A percentile compares a stretch with the other conserved stretches of the same genome.
These are phyloP conservation scores for Urechis unicinctus DNA, from an alignment of 2,888 invertebrate species.

Conservation along the genomic window DNA sequence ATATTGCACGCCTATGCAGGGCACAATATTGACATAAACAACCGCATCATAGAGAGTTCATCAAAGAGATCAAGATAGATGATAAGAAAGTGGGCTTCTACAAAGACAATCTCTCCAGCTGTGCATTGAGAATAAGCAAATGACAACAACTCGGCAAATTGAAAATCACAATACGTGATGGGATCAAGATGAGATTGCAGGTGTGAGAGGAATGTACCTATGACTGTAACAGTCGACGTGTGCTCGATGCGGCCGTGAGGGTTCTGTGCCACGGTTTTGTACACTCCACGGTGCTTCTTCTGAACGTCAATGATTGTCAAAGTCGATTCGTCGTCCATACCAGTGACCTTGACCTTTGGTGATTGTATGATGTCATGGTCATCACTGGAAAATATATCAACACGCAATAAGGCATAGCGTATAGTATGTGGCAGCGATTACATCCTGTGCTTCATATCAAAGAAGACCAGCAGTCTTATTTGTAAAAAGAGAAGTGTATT, in stretches of 20 bases:
- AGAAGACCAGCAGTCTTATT: not conserved
- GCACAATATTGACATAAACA: too few species aligned
- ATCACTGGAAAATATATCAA: not conserved
- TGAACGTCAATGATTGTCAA: conserved; percentile 27
- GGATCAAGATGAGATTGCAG: too few species aligned
- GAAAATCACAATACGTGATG: too few species aligned
- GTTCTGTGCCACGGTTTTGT: conserved; percentile 17
- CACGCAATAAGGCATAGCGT: not conserved
- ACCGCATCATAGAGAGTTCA: too few species aligned
- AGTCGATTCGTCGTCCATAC: conserved; percentile 52
- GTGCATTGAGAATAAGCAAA: too few species aligned
- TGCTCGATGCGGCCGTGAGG: conserved; percentile 13
- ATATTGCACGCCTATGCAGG: too few species aligned
- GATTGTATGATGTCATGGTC: not conserved
- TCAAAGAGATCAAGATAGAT: too few species aligned
- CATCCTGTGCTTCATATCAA: not conserved
- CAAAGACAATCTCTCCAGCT: too few species aligned
- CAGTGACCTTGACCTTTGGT: conserved; percentile 64
- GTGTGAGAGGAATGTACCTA: too few species aligned
- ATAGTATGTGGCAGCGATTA: not conserved
- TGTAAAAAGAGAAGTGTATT: not conserved
- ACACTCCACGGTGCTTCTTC: conserved; percentile 37
- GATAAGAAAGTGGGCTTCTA: too few species aligned
- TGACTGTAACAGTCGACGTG: conserved; percentile 63
- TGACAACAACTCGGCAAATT: too few species aligned